Conservation (phyloP, 2,888 invertebrate genomes). For the Tachina fera region DNA sequence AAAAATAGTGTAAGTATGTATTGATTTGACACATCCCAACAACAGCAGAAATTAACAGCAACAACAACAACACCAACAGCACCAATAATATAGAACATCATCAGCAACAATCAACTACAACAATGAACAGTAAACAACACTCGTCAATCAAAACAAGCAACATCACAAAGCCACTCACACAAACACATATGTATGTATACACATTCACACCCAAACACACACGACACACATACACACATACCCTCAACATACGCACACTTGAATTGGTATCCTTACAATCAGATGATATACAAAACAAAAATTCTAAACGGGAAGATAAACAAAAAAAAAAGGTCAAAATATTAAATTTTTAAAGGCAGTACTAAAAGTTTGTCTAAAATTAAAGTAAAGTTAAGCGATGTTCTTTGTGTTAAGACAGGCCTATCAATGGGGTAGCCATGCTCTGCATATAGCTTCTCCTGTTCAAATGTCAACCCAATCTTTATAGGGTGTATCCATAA, state of each 20-base stretch:
- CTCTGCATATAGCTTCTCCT: too few relatives aligned
- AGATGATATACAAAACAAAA: slow-evolving; percentile 26
- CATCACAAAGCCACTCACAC: slow-evolving; percentile 26
- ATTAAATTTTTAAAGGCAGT: neutral
- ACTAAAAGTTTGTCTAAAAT: neutral
- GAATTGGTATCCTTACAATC: slow-evolving; percentile 11
- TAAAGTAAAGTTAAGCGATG: neutral
- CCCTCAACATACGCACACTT: neutral
- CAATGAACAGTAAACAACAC: slow-evolving; percentile 62
- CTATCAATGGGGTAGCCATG: too few relatives aligned
- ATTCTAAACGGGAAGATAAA: slow-evolving; percentile 12
- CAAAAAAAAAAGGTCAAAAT: slow-evolving; percentile 3
- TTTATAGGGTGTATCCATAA: too few relatives aligned
- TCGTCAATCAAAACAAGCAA: slow-evolving; percentile 67
- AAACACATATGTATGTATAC: neutral
- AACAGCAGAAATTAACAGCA: slow-evolving; percentile 5
- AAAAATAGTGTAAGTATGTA: slow-evolving; percentile 39
- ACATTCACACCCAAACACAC: neutral
- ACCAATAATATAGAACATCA: slow-evolving; percentile 36
- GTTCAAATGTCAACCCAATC: too few relatives aligned
- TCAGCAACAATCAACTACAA: slow-evolving; percentile 22
- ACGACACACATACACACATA: neutral
- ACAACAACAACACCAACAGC: slow-evolving; percentile 51
- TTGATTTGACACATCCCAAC: slow-evolving; percentile 49
- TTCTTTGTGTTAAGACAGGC: too few relatives aligned